Evolutionary conservation across 1,140 invertebrate genomes (phyloP), one percentile per base, ranked within the genome.

Genomic region (Tetramorium simillimum): DNA sequence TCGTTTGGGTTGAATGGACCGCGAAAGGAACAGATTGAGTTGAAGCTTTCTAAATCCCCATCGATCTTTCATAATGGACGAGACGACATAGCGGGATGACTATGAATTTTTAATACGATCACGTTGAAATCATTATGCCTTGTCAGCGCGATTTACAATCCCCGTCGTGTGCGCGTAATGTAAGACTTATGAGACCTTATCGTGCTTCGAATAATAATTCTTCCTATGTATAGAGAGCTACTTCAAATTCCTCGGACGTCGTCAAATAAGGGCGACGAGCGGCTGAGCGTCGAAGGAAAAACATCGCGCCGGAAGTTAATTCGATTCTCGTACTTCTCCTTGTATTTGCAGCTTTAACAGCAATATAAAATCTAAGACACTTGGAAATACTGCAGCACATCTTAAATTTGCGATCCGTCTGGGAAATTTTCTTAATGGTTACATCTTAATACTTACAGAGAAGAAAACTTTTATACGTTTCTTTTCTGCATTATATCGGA

Each of bases 81-180:
- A n/a, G 72, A 81, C 70, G 80, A 53, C 16, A 33, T 37, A 78
- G 62, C 70, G 62, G 40, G 85, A 82, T 81, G 33, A 84, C 84
- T 63, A 85, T 88, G 85, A 86, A 89, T 87, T 72, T 86, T 76
- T 70, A 89, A 91, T 91, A 91, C 86, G 73, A 88, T 91, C 90
- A 91, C 89, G 90, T 89, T 33, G 87, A 58, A 89, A 89, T 89
- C 90, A 91, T 91, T 91, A 91, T 91, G 87, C 58, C 77, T 62
- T 87, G 84, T 81, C 90, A 87, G 87, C 77, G 88, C 85, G 85
- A 91, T 91, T 91, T 91, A 91, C 89, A 87, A 86, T 88, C 67
- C 81, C 82, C 82, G 78, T 81, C 76, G 63, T 51, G 82, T 77
- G 87, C 87, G 82, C 88, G 84, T 81, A 87, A 89, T 89, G 81